Evolutionary conservation across 2,888 invertebrate species (phyloP), one percentile per base, ranked within the genome.

Genomic region (Tromatobia lineatoria): DNA sequence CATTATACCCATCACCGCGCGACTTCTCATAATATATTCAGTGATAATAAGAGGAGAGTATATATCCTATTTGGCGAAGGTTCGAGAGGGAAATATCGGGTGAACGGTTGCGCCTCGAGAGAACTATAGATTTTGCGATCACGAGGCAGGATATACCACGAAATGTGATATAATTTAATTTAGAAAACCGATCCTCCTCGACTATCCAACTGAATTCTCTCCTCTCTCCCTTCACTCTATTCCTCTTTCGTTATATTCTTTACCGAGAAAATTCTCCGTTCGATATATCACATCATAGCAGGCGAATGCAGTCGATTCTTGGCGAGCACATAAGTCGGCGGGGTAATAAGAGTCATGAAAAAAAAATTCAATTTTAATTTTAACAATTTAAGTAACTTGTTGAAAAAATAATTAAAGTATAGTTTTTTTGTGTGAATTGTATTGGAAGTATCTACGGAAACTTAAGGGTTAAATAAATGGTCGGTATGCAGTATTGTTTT

Each of bases 21-120:
- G 80, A 77, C 80, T 80, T 69, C 38, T 67, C 76, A 83, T 83
- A 47, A 83, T 80, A 74, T 73, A 83, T 83, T 77, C 83, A 80
- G n/a, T n/a, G 59, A 29, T n/a, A 52, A 34, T 75, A 73, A 76
- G 73, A 77, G 54, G 67, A 67, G 67, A 80, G 80, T 73, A 80
- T 80, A 77, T 76, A 83, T 83, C 83, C 76, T 61, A 80, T 83
- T 83, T 80, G 67, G 52, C 73, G 66, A 76, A 73, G n/a, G 38
- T 29, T 69, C 67, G 79, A 70, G 59, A 42, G 57, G 52, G 34
- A 23, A 57, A 42, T 15, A 50, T n/a, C 18, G 50, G 18, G 18
- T 50, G 18, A 50, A 50, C 50, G 50, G 50, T 38, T 38, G 38
- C 18, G 18, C 50, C n/a, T n/a, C 50, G 50, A 50, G 75, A 69